Conservation (phyloP, 2,113 vertebrate genomes). For the Pangasianodon hypophthalmus region DNA sequence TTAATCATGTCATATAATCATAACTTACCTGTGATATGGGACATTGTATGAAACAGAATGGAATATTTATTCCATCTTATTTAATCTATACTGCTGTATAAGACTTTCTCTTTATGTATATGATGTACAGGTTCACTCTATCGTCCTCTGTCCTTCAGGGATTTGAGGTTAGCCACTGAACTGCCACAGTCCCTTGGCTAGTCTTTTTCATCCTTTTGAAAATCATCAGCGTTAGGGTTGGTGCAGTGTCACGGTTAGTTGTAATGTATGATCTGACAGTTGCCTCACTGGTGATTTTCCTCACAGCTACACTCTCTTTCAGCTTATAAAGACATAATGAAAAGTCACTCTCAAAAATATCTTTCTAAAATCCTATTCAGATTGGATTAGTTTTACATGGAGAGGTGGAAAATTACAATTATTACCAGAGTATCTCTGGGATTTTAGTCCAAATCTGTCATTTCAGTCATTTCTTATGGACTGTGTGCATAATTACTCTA, state of each 20-base stretch:
- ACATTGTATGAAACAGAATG: background rate
- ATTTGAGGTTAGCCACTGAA: background rate
- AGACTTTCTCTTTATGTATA: background rate
- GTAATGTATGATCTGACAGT: no score
- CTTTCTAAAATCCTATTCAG: background rate
- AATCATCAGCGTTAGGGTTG: background rate
- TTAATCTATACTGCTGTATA: background rate
- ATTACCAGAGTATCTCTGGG: background rate
- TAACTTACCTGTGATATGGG: background rate
- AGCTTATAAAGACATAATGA: background rate
- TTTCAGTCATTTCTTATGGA: background rate
- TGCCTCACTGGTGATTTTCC: no score
- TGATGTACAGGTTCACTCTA: no score
- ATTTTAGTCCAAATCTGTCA: background rate
- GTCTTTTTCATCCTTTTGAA: background rate
- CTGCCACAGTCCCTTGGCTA: no score
- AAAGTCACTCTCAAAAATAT: background rate
- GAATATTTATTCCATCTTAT: background rate
- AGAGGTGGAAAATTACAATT: background rate
- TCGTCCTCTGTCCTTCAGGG: background rate
- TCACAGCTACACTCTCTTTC: background rate
- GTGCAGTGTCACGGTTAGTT: background rate
- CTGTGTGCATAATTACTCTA: no score
- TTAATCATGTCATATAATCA: background rate
- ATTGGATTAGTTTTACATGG: background rate